phyloP scores from a whole-genome alignment of 1,140 invertebrate species.

The Gryllus bimaculatus region DNA sequence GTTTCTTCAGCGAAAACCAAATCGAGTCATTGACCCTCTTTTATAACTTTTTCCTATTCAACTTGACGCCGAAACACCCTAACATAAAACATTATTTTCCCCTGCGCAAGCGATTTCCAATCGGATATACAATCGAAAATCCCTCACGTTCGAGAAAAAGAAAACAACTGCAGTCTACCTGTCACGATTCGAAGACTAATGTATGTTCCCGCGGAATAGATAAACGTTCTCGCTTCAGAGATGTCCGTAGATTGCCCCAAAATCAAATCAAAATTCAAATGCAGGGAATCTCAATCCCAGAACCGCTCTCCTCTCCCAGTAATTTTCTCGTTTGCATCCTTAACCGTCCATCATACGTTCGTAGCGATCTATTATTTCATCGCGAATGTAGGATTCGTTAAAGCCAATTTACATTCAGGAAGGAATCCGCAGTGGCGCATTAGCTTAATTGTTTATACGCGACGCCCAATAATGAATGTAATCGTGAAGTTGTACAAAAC shows the following conservation, averaged over 20 bases:
- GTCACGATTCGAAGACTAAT: too few relatives aligned
- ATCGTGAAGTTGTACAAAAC: background rate
- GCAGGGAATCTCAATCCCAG: background rate
- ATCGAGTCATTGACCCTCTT: too few relatives aligned
- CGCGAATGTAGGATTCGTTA: background rate
- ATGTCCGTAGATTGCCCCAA: background rate
- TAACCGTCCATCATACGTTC: background rate
- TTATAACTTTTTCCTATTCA: too few relatives aligned
- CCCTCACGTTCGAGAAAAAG: too few relatives aligned
- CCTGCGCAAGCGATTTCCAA: too few relatives aligned
- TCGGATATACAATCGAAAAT: too few relatives aligned
- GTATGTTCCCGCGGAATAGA: too few relatives aligned
- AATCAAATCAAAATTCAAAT: background rate
- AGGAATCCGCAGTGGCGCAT: background rate
- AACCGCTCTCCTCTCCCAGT: background rate
- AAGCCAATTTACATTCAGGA: background rate
- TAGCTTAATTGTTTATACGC: slow-evolving; percentile 5
- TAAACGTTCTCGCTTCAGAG: too few relatives aligned
- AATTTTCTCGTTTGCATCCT: background rate
- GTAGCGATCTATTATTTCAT: background rate
- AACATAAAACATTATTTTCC: too few relatives aligned
- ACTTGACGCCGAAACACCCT: too few relatives aligned
- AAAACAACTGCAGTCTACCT: too few relatives aligned
- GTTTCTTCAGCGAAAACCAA: too few relatives aligned
- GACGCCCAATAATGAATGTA: background rate